A percentile compares a stretch with the other conserved stretches of the same genome.
Conservation (phyloP, 2,113 vertebrate species). For the Probosciger aterrimus region DNA sequence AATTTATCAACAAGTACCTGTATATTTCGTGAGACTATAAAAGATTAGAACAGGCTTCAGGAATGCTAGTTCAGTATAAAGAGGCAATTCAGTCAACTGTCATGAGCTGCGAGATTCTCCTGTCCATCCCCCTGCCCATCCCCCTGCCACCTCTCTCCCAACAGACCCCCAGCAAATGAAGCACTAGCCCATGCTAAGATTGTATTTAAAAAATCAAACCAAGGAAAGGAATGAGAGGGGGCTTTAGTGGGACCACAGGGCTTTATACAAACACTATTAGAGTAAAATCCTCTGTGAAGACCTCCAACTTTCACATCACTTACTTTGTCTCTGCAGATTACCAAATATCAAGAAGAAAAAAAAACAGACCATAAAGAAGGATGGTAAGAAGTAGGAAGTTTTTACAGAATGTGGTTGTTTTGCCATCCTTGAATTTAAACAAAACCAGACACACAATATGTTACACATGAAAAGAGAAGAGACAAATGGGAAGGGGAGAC, state of each 20-base stretch:
- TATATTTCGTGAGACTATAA: neutral
- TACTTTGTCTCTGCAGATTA: slow-evolving; percentile 29
- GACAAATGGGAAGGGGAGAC: neutral
- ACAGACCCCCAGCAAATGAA: neutral
- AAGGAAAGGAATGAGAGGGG: neutral
- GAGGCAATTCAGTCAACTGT: neutral
- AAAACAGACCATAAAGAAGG: neutral
- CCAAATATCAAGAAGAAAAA: slow-evolving; percentile 12
- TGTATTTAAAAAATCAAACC: neutral
- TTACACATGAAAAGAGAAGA: slow-evolving; percentile 28
- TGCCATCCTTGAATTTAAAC: slow-evolving; percentile 20
- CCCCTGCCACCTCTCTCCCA: neutral
- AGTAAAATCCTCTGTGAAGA: neutral
- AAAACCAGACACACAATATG: neutral
- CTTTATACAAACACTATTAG: neutral
- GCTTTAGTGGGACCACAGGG: neutral
- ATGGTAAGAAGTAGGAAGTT: slow-evolving; percentile 4
- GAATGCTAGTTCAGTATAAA: neutral
- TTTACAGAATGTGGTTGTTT: slow-evolving; percentile 10
- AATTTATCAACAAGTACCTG: neutral
- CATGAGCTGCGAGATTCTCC: neutral
- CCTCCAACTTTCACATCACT: neutral
- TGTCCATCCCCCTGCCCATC: neutral
- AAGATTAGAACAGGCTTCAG: neutral
- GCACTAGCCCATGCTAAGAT: neutral